These are phyloP conservation scores for Pollicipes pollicipes DNA, from an alignment of 1,140 invertebrate genomes.

Conservation along the genomic window DNA sequence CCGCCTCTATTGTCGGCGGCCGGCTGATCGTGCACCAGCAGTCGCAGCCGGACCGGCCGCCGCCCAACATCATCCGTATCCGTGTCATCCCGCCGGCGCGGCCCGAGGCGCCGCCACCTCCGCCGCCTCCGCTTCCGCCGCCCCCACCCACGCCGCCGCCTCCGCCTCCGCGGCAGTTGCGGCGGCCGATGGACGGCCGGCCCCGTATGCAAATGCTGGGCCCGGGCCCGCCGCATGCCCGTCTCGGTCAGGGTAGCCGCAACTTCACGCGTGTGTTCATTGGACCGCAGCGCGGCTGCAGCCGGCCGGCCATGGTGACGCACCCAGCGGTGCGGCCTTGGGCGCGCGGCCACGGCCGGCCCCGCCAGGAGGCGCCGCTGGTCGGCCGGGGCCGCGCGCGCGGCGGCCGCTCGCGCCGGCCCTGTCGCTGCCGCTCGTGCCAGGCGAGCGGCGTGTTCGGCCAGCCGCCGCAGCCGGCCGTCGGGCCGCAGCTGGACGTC, in stretches of 20 bases:
- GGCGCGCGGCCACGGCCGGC: no score
- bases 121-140: no score
- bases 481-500: neutral
- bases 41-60: slow-evolving; percentile 1
- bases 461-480: no score
- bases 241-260: neutral
- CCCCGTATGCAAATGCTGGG: neutral
- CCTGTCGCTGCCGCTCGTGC: neutral
- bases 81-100: neutral
- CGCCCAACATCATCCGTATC: neutral
- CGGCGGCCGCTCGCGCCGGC: no score
- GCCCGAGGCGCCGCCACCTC: no score
- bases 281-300: neutral
- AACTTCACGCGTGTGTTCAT: neutral
- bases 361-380: no score
- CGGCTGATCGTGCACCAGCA: neutral
- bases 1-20: neutral
- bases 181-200: neutral
- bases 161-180: no score
- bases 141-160: no score
- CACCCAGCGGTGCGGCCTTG: neutral
- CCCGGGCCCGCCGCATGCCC: no score
- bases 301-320: no score
- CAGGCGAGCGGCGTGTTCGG: neutral
- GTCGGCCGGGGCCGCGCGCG: no score